Conservation (phyloP, 2,888 invertebrate genomes). For the Drosophila kanekoi region DNA sequence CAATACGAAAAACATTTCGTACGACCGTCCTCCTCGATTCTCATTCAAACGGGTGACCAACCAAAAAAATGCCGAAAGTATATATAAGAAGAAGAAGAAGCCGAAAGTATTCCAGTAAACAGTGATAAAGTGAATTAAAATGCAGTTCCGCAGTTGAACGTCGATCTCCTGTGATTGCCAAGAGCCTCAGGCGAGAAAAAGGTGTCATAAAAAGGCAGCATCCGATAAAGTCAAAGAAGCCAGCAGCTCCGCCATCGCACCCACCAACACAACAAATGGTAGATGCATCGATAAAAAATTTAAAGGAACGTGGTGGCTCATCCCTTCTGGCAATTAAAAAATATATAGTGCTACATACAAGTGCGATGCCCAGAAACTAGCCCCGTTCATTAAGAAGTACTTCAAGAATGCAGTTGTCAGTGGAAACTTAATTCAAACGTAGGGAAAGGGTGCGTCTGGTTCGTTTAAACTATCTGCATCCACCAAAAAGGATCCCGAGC, state of each 20-base stretch:
- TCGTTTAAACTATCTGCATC: slow-evolving; percentile 62
- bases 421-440: slow-evolving; percentile 84
- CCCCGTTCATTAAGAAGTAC: slow-evolving; percentile 87
- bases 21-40: slow-evolving; percentile 35
- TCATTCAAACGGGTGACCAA: slow-evolving; percentile 33
- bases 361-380: slow-evolving; percentile 53
- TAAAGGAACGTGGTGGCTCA: slow-evolving; percentile 61
- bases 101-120: not conserved
- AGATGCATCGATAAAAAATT: slow-evolving; percentile 49
- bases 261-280: slow-evolving; percentile 59
- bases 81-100: no score
- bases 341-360: slow-evolving; percentile 59
- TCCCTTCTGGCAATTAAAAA: slow-evolving; percentile 60
- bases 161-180: slow-evolving; percentile 47
- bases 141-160: slow-evolving; percentile 46
- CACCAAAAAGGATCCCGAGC: slow-evolving; percentile 48
- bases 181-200: slow-evolving; percentile 35
- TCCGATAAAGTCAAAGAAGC: slow-evolving; percentile 33
- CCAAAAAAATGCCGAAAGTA: not conserved
- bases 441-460: slow-evolving; percentile 65
- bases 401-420: slow-evolving; percentile 86
- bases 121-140: slow-evolving; percentile 6
- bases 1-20: slow-evolving; percentile 15
- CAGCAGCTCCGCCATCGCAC: slow-evolving; percentile 31
- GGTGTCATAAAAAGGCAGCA: slow-evolving; percentile 39